These are phyloP conservation scores for Mungos mungo DNA, from an alignment of 2,113 vertebrate species.

Conservation along the genomic window DNA sequence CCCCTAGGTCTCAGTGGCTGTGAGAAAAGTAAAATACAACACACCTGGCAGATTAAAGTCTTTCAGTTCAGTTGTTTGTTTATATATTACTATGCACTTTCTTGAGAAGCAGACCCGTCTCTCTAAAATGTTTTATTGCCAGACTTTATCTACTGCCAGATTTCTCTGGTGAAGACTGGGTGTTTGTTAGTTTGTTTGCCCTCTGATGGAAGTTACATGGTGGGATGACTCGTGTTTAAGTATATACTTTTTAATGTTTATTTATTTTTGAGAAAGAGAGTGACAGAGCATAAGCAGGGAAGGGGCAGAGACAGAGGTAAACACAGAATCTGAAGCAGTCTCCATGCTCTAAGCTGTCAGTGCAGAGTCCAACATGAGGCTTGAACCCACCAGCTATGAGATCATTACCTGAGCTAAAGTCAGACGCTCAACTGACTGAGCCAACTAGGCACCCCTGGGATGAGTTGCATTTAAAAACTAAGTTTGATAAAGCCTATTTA, in stretches of 20 bases:
- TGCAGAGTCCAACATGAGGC: too few relatives aligned
- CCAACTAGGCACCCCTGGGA: not conserved
- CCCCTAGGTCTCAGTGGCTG: not conserved
- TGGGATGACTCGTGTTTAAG: not conserved
- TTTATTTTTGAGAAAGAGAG: too few relatives aligned
- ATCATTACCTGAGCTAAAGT: too few relatives aligned
- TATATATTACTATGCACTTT: not conserved
- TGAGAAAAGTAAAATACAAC: not conserved
- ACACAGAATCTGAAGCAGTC: too few relatives aligned
- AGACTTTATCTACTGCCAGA: not conserved
- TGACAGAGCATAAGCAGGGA: too few relatives aligned
- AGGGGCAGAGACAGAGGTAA: too few relatives aligned
- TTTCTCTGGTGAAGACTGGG: not conserved
- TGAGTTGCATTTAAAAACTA: not conserved
- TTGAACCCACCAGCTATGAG: too few relatives aligned
- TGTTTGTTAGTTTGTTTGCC: not conserved
- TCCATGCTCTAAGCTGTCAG: too few relatives aligned
- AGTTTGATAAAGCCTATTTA: not conserved
- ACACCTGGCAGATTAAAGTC: not conserved
- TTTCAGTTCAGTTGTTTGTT: not conserved
- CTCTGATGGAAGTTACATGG: conserved; percentile 21
- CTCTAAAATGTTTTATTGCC: not conserved
- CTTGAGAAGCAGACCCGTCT: not conserved
- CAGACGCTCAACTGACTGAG: too few relatives aligned
- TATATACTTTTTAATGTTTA: too few relatives aligned